Base-by-base conservation (phyloP, 2,113 vertebrate genomes). In the Equus quagga region DNA sequence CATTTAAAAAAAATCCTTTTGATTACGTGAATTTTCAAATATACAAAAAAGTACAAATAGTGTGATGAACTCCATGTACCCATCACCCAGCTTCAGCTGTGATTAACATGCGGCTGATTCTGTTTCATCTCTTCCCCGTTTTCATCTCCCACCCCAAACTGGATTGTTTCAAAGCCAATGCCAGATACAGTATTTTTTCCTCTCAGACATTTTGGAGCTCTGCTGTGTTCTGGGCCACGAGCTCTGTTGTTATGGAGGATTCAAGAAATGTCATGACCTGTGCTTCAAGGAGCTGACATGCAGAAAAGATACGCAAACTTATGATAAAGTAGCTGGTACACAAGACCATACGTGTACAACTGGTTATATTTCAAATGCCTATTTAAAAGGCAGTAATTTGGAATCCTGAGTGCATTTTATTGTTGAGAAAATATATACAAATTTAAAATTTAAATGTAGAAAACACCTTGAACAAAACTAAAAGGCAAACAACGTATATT, bases 141-240 rank as follows among this genome's bases (percentile, higher is more conserved):
- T 97, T 80, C 36, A 19, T 90, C 75, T 92, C 64, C 64, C 46
- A 72, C 11, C 17, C 49, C 51, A 89, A 67, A 96, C 46, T 36
- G 75, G 82, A 86, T 65, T 36, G 62, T 94, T 96, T 95, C 83
- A 96, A 91, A 96, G 94, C 44, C 72, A 65, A 95, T 87, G 54
- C 75, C 73, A 93, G 83, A 73, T 76, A 90, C 7, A 83, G 1
- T 92, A 26, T 93, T 54, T 95, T 96, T 95, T 96, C 36, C 86
- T 96, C 41, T 67, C 73, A 89, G 60, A 41, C n/a, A 46, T 26
- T 62, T 89, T 67, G 67, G 89, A 93, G 64, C 33, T 84, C 62
- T 13, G 54, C 82, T 86, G 0, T 76, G 69, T 60, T 79, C 73
- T 96, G 89, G 51, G 58, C 70, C 73, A 6, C 78, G 65, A 69